phyloP scores from a whole-genome alignment of 2,888 invertebrate genomes.

The Hyppa rectilinea region DNA sequence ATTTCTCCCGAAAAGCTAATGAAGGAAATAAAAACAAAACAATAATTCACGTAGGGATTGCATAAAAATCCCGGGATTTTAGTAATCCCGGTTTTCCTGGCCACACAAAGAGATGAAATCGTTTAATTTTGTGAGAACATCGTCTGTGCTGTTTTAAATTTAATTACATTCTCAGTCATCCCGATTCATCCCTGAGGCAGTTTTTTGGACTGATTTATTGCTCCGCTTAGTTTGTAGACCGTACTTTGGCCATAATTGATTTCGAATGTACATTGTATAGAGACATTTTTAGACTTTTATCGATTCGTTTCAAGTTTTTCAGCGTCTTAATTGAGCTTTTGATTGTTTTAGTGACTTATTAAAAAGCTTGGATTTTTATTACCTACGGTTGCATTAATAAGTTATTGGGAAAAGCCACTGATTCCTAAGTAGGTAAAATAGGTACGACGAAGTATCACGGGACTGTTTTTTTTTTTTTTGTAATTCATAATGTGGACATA shows the following conservation, averaged over 20 bases:
- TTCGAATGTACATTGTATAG: conserved; percentile 6
- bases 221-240: conserved; percentile 32
- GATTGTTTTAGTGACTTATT: conserved; percentile 21
- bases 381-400: not conserved
- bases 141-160: conserved; percentile 65
- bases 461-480: too few relatives aligned
- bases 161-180: conserved; percentile 58
- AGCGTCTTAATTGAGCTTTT: conserved; percentile 4
- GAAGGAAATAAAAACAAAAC: conserved; percentile 7
- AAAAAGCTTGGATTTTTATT: not conserved
- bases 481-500: too few relatives aligned
- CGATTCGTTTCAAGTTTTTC: conserved; percentile 20
- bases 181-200: conserved; percentile 55
- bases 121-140: conserved; percentile 64
- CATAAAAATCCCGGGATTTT: conserved; percentile 36
- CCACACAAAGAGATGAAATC: conserved; percentile 55
- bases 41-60: conserved; percentile 26
- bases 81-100: conserved; percentile 39
- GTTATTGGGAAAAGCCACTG: not conserved
- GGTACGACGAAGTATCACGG: not conserved
- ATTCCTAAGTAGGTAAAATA: not conserved
- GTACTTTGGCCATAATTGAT: conserved; percentile 41
- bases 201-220: conserved; percentile 60
- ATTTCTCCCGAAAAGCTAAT: conserved; percentile 6
- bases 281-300: conserved; percentile 3